phyloP scores from a whole-genome alignment of 2,888 invertebrate species.

The Synanthedon andrenaeformis region DNA sequence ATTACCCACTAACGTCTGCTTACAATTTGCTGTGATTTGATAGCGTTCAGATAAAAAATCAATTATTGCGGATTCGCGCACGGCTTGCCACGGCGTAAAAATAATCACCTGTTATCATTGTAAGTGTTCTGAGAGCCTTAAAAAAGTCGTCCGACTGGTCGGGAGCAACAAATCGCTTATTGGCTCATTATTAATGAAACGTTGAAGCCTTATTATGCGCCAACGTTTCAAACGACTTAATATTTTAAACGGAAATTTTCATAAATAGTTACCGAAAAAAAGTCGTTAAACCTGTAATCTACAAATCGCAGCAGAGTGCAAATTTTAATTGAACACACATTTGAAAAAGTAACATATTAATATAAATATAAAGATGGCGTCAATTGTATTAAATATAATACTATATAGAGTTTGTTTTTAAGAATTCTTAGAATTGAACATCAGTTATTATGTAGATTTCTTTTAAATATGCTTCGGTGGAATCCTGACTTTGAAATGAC shows the following conservation, averaged over 20 bases:
- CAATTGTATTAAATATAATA: constrained; percentile 9
- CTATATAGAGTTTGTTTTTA: background rate
- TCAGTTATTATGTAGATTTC: constrained; percentile 36
- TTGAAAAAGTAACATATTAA: background rate
- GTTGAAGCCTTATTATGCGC: background rate
- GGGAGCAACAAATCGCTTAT: constrained; percentile 23
- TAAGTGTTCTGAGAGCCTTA: constrained; percentile 23
- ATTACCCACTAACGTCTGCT: background rate
- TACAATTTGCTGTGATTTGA: background rate
- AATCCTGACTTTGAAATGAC: background rate
- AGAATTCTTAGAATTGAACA: background rate
- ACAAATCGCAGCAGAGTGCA: background rate
- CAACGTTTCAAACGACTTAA: too few species aligned
- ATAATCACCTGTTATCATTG: constrained; percentile 27
- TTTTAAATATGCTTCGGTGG: constrained; percentile 18
- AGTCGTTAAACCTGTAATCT: too few species aligned
- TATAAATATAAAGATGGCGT: constrained; percentile 25
- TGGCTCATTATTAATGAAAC: background rate
- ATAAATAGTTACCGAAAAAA: too few species aligned
- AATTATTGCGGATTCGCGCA: constrained; percentile 21
- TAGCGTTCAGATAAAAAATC: background rate
- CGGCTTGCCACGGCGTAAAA: constrained; percentile 19
- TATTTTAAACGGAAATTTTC: too few species aligned
- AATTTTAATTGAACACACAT: constrained; percentile 2
- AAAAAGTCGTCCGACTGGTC: constrained; percentile 30